Conservation (phyloP, 2,797 vertebrate genomes). For the Onychomys torridus region DNA sequence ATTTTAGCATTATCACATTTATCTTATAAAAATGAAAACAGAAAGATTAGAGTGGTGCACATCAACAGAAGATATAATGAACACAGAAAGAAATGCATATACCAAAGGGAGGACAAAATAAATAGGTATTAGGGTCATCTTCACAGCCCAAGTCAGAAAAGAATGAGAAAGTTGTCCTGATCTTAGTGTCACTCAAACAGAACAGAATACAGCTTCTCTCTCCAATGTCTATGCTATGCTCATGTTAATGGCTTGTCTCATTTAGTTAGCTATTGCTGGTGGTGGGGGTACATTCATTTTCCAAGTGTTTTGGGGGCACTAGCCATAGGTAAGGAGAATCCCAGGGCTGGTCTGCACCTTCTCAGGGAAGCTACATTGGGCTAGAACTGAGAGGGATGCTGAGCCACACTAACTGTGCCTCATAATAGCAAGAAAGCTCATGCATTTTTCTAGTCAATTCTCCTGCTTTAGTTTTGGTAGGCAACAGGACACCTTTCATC, state of each 20-base stretch:
- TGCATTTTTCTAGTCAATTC: neutral
- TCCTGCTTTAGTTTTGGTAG: neutral
- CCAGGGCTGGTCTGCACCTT: neutral
- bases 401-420: too few species aligned
- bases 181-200: neutral
- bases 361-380: too few species aligned
- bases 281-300: fast-evolving
- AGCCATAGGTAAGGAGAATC: too few species aligned
- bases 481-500: neutral
- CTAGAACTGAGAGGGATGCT: fast-evolving
- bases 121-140: fast-evolving
- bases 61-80: neutral
- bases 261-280: fast-evolving
- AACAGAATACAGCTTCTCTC: neutral
- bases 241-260: neutral
- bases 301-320: neutral
- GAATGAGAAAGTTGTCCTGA: neutral
- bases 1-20: neutral
- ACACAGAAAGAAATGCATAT: fast-evolving
- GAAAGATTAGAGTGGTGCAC: neutral
- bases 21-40: neutral
- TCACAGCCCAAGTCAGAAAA: neutral
- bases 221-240: neutral
- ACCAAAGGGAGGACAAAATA: fast-evolving
- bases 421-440: neutral